These are phyloP conservation scores for Bemisia tabaci DNA, from an alignment of 1,140 invertebrate species.

Conservation along the genomic window DNA sequence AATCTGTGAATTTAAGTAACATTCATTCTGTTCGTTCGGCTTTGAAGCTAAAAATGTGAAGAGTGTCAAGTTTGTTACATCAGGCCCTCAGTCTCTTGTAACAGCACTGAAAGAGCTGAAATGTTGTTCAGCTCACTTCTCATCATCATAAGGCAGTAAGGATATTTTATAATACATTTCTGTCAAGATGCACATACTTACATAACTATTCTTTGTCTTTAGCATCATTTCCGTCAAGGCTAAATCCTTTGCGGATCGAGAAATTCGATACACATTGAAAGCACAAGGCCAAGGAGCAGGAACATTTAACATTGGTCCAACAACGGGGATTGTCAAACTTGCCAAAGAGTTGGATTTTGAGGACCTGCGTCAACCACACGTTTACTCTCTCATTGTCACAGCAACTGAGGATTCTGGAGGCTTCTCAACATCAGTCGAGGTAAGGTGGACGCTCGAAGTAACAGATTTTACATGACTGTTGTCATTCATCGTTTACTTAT, in stretches of 20 bases:
- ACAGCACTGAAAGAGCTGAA: too few relatives aligned
- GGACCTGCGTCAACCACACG: constrained; percentile 80
- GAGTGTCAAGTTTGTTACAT: too few relatives aligned
- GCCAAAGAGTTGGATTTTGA: constrained; percentile 92
- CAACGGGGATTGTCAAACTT: constrained; percentile 82
- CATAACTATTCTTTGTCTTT: constrained; percentile 26
- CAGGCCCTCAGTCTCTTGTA: too few relatives aligned
- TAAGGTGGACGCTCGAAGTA: constrained; percentile 30
- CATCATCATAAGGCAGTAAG: too few relatives aligned
- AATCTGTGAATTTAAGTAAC: too few relatives aligned
- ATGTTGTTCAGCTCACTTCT: too few relatives aligned
- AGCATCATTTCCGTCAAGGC: constrained; percentile 93
- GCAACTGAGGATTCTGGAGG: constrained; percentile 91
- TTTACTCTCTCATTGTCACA: constrained; percentile 80
- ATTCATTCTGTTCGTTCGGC: too few relatives aligned
- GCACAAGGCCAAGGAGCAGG: constrained; percentile 86
- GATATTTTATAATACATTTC: too few relatives aligned
- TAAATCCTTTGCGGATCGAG: constrained; percentile 87
- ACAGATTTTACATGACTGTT: not conserved
- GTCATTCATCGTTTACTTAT: too few relatives aligned
- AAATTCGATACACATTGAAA: constrained; percentile 85
- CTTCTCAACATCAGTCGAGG: constrained; percentile 88
- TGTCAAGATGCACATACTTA: too few relatives aligned
- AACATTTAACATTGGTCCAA: constrained; percentile 88
- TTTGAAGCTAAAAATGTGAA: too few relatives aligned